Evolutionary conservation across 2,888 invertebrate genomes (phyloP), one percentile per base, ranked within the genome.

Genomic region (Phlogophora meticulosa): DNA sequence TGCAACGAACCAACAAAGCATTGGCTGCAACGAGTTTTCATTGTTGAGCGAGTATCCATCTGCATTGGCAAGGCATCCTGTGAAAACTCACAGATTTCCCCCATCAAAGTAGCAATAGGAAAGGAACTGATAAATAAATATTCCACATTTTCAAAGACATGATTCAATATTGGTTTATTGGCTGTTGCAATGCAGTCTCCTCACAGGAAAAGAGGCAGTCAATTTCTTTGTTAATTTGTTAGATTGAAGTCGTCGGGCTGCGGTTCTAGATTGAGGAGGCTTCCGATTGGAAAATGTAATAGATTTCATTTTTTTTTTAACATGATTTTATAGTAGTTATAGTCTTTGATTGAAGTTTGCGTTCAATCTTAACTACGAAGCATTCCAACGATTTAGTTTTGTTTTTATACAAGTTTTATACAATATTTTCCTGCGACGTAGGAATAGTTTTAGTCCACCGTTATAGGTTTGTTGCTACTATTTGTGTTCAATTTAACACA

Each of bases 331-430:
- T 40, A 28, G 22, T 15, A 62, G 48, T 46, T 69, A 22, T 17
- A n/a, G 15, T 36, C 32, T 10, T 22, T 53, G 13, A 46, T 66
- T 17, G 32, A 22, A 20, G 15, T 22, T 38, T 24, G n/a, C 15
- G 7, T 13, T 42, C 28, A 40, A 36, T 20, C 48, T 17, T 68
- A 43, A 20, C 38, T 46, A 13, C 17, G 3, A 17, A 38, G 22
- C 5, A 9, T 38, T 38, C 7, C 11, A 20, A 32, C 10, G n/a
- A 38, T 65, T 63, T 11, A 65, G 5, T 63, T 61, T 46, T 11
- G 28, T 17, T 22, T 17, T 65, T 20, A 62, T 28, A 62, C 36
- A 5, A n/a, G 17, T 34, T 42, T 34, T 40, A 3, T 2, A 3
- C 20, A 5, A n/a, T n/a, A n/a, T n/a, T n/a, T n/a, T n/a, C n/a